A percentile compares a stretch with the other conserved stretches of the same genome.
phyloP scores from a whole-genome alignment of 2,797 vertebrate genomes.

The Eptatretus atami region DNA sequence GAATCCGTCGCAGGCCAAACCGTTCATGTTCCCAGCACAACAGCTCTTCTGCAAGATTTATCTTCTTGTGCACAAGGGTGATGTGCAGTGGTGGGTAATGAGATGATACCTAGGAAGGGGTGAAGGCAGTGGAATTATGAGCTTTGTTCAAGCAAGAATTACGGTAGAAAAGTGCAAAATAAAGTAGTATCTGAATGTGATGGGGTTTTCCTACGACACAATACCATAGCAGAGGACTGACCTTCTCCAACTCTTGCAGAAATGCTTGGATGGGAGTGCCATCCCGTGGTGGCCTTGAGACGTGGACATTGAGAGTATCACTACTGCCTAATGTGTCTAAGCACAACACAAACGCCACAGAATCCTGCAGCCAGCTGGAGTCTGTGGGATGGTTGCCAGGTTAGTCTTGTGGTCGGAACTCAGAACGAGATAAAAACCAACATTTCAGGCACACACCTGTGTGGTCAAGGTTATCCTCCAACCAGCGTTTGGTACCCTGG shows the following conservation, averaged over 20 bases:
- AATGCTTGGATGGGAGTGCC: constrained; percentile 48
- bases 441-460: constrained; percentile 27
- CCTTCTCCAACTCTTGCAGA: constrained; percentile 50
- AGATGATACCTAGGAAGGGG: constrained; percentile 12
- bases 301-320: constrained; percentile 47
- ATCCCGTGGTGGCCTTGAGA: constrained; percentile 82
- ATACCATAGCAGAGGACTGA: constrained; percentile 13
- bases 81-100: constrained; percentile 66
- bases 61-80: constrained; percentile 97
- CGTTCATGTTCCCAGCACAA: constrained; percentile 94
- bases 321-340: constrained; percentile 61
- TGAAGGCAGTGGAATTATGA: not conserved
- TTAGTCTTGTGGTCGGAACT: not conserved
- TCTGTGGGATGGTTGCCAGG: constrained; percentile 17
- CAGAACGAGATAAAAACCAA: not conserved
- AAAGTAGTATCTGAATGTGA: not conserved
- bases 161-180: not conserved
- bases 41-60: constrained; percentile 81
- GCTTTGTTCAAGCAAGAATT: not conserved
- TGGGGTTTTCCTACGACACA: not conserved
- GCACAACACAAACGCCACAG: constrained; percentile 80
- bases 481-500: constrained; percentile 87
- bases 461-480: constrained; percentile 86
- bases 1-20: constrained; percentile 72
- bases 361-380: constrained; percentile 85